Conservation (phyloP, 2,797 vertebrate genomes). For the Scyliorhinus canicula region DNA sequence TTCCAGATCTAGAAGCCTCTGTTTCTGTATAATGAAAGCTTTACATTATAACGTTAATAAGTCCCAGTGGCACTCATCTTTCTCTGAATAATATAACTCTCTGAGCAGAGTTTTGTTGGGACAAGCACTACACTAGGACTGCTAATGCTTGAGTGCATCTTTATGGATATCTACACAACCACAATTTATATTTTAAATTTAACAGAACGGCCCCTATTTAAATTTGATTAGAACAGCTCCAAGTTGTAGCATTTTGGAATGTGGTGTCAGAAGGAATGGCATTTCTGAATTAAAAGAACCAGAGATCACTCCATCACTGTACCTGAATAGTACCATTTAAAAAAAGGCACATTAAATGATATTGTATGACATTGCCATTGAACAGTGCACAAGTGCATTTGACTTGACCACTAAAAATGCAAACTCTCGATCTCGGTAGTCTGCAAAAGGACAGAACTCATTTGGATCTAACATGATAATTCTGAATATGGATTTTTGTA, state of each 20-base stretch:
- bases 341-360: not conserved
- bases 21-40: not conserved
- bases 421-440: not conserved
- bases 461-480: not conserved
- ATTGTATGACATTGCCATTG: not conserved
- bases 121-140: not conserved
- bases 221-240: not conserved
- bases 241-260: not conserved
- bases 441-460: slow-evolving; percentile 5
- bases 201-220: not conserved
- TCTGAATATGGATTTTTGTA: slow-evolving; percentile 16
- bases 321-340: not conserved
- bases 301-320: not conserved
- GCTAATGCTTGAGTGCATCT: not conserved
- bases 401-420: not conserved
- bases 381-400: not conserved
- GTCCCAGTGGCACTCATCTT: not conserved
- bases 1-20: not conserved
- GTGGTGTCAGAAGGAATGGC: not conserved
- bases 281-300: not conserved
- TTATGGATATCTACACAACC: not conserved
- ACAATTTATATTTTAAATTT: not conserved
- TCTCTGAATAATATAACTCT: not conserved
- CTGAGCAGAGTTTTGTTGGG: not conserved
- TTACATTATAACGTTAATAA: not conserved